phyloP scores from a whole-genome alignment of 2,113 vertebrate genomes.

The Pelecanus crispus region DNA sequence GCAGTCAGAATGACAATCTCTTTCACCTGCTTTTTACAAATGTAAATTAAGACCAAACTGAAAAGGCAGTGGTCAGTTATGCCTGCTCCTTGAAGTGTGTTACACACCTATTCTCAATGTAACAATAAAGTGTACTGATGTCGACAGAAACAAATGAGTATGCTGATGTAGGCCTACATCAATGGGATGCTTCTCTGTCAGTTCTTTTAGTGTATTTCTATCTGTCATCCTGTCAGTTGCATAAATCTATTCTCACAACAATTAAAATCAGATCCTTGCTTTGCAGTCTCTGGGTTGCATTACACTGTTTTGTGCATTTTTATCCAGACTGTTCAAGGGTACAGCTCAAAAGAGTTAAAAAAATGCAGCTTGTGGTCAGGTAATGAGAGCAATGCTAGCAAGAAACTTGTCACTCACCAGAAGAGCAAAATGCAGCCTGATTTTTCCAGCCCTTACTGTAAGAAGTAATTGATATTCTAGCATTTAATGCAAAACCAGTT shows the following conservation, averaged over 20 bases:
- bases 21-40: background rate
- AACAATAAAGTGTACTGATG: background rate
- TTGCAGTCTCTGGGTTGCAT: background rate
- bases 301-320: background rate
- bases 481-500: slow-evolving; percentile 11
- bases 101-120: background rate
- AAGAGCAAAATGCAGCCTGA: background rate
- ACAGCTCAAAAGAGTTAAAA: background rate
- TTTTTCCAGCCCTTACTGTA: background rate
- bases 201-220: background rate
- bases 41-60: background rate
- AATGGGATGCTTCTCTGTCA: background rate
- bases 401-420: background rate
- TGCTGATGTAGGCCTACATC: rapidly evolving
- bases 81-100: background rate
- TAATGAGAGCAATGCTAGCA: background rate
- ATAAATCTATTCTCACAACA: background rate
- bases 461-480: background rate
- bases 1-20: background rate
- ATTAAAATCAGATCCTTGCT: background rate
- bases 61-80: background rate
- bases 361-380: background rate
- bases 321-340: background rate
- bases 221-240: background rate
- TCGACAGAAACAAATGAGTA: background rate